Evolutionary conservation across 2,113 vertebrate species (phyloP).

Genomic region (Sander vitreus): DNA sequence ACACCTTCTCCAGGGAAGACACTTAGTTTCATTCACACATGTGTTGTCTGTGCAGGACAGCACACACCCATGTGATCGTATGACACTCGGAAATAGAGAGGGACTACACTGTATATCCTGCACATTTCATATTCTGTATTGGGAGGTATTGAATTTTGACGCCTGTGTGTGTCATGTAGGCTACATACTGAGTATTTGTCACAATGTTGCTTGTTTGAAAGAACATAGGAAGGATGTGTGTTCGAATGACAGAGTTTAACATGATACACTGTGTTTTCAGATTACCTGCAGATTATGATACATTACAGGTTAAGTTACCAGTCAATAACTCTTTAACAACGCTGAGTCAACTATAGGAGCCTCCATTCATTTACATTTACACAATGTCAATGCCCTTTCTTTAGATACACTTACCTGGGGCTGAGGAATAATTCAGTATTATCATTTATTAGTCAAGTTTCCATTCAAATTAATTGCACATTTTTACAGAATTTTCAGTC

Average conservation of each 20-base stretch:
- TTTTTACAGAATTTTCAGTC: background rate
- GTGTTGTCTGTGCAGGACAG: constrained; percentile 66
- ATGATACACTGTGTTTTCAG: constrained; percentile 19
- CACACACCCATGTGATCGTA: constrained; percentile 80
- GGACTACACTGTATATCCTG: constrained; percentile 7
- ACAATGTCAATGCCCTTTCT: background rate
- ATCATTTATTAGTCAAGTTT: background rate
- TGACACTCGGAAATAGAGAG: constrained; percentile 60
- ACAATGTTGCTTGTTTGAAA: constrained; percentile 19
- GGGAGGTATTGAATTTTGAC: constrained; percentile 31
- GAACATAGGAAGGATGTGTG: background rate
- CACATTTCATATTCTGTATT: constrained; percentile 30
- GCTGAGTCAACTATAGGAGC: background rate
- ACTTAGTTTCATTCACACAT: constrained; percentile 69
- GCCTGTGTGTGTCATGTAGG: constrained; percentile 15
- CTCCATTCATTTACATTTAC: constrained; percentile 28
- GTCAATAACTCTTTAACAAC: constrained; percentile 19
- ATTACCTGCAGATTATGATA: constrained; percentile 34
- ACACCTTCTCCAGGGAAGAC: constrained; percentile 72
- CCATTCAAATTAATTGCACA: background rate
- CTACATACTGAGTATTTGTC: constrained; percentile 23
- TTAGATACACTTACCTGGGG: background rate
- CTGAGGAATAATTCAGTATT: background rate
- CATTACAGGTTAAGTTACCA: constrained; percentile 19
- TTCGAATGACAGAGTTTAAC: constrained; percentile 10